Evolutionary conservation across 1,140 invertebrate species (phyloP).

Genomic region (Stegodyphus mimosarum): DNA sequence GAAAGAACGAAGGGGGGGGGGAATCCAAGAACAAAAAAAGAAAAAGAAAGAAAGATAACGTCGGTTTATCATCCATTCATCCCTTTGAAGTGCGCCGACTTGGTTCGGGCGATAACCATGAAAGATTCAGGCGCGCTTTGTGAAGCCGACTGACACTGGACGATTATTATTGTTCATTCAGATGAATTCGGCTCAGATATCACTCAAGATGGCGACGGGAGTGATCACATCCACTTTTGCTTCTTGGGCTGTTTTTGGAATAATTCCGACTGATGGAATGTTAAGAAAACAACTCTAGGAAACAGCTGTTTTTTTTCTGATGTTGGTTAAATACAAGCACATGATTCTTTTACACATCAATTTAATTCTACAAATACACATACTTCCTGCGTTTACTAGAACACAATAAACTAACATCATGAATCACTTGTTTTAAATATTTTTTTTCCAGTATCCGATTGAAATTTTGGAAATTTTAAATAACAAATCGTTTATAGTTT

Average conservation of each 20-base stretch:
- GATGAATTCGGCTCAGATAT: constrained; percentile 54
- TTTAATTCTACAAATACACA: too few relatives aligned
- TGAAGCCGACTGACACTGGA: constrained; percentile 50
- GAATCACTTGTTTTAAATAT: too few relatives aligned
- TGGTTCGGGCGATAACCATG: constrained; percentile 49
- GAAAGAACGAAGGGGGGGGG: constrained; percentile 17
- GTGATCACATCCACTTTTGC: neutral
- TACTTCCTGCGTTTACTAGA: too few relatives aligned
- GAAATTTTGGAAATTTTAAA: too few relatives aligned
- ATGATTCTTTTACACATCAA: too few relatives aligned
- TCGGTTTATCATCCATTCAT: constrained; percentile 59
- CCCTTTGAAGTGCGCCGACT: constrained; percentile 55
- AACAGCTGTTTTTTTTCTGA: too few relatives aligned
- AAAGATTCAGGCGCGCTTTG: constrained; percentile 47
- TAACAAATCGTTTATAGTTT: too few relatives aligned
- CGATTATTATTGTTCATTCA: constrained; percentile 60
- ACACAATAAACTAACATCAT: too few relatives aligned
- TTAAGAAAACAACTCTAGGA: too few relatives aligned
- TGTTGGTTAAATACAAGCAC: too few relatives aligned
- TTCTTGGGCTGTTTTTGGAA: neutral
- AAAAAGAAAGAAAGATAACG: constrained; percentile 50
- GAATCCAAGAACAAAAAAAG: constrained; percentile 9
- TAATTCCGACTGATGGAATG: neutral
- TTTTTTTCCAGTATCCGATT: too few relatives aligned
- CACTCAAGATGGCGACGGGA: constrained; percentile 51